Evolutionary conservation across 2,797 vertebrate genomes (phyloP).

Genomic region (Glyptemys insculpta): DNA sequence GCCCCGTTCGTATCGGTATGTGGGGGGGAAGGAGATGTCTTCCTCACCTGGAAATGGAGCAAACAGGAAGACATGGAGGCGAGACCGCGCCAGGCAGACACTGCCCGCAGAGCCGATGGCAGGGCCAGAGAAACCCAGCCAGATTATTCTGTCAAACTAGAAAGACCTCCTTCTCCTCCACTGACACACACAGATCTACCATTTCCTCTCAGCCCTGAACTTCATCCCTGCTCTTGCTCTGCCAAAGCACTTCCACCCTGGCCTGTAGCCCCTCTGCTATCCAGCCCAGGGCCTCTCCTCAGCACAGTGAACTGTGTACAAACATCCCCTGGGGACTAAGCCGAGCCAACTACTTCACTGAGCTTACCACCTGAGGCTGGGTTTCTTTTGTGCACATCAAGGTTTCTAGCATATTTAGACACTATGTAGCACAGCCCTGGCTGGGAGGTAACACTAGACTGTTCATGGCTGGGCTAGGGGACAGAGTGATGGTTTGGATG

Average conservation of each 20-base stretch:
- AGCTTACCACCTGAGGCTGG: too few species aligned
- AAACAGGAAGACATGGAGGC: rapidly evolving
- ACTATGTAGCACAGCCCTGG: not conserved
- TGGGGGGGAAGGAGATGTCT: slow-evolving; percentile 94
- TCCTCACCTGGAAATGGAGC: slow-evolving; percentile 86
- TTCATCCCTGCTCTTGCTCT: not conserved
- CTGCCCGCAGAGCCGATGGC: not conserved
- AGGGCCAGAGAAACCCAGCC: not conserved
- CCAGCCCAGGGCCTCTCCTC: not conserved
- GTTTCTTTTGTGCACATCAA: not conserved
- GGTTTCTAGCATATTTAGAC: not conserved
- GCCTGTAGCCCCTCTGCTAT: not conserved
- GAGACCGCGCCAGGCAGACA: not conserved
- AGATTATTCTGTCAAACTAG: not conserved
- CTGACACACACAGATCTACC: not conserved
- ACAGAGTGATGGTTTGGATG: not conserved
- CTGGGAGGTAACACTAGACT: not conserved
- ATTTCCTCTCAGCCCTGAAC: not conserved
- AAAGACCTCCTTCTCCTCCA: not conserved
- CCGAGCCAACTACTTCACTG: not conserved
- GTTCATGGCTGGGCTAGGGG: not conserved
- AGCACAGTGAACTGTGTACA: not conserved
- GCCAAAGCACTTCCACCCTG: not conserved
- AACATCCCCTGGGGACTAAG: not conserved
- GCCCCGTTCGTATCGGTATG: slow-evolving; percentile 95